Evolutionary conservation across 2,113 vertebrate genomes (phyloP), one percentile per base, ranked within the genome.

Genomic region (Pionites leucogaster): DNA sequence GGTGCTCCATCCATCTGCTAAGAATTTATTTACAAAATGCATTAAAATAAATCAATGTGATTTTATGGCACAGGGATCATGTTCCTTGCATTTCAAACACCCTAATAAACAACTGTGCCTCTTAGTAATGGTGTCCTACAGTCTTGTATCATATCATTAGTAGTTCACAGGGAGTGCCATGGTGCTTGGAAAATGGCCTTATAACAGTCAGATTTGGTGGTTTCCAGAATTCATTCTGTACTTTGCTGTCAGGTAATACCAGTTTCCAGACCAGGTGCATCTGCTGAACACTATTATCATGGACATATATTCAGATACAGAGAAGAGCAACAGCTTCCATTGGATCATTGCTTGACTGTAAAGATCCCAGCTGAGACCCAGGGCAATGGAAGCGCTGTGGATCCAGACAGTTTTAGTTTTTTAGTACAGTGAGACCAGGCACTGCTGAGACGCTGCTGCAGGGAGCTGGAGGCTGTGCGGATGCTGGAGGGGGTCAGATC

Each of bases 1-100:
- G 96, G 87, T 97, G 96, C 94, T 97, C 91, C 86, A 71, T 96
- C 98, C 98, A 98, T 98, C 97, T 98, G 98, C 95, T 97, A 97
- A 90, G 96, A 96, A 98, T 98, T 98, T 97, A 90, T 92, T 98
- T 96, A 98, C 96, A 97, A 97, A 97, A 95, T 42, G 82, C 95
- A 93, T 95, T 96, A 90, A 96, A 96, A 96, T 95, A 95, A 95
- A 97, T 94, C 94, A 39, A 74, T 90, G 20, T 59, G 90, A 28
- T 81, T 79, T 83, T 72, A 28, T 49, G 68, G 75, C 77, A 19
- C 18, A 12, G 82, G 29, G 70, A 59, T 68, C 35, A 44, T 79
- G 65, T 68, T 95, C 37, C 23, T 46, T 79, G 86, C n/a, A 20
- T n/a, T 70, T 81, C 84, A 55, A 31, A 42, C 69, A 49, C 17